phyloP scores from a whole-genome alignment of 2,113 vertebrate genomes.

The Bos javanicus region DNA sequence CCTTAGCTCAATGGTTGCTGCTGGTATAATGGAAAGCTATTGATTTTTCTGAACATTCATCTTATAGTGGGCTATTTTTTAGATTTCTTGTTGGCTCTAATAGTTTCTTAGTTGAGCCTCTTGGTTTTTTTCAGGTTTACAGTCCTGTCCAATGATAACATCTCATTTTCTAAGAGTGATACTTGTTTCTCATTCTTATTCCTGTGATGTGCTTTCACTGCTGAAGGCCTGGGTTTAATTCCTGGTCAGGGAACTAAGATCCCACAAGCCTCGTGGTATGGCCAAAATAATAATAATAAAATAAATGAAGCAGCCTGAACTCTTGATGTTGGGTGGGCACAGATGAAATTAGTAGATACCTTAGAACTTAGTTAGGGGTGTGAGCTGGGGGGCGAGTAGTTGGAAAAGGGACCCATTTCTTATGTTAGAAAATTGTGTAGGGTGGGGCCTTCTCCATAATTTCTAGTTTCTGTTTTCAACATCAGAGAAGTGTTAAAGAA shows the following conservation, averaged over 20 bases:
- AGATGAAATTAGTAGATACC: neutral
- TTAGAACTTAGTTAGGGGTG: neutral
- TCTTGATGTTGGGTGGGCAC: rapidly evolving
- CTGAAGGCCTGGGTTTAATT: neutral
- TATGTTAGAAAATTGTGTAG: neutral
- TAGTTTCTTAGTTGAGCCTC: neutral
- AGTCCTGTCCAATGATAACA: neutral
- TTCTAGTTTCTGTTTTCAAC: neutral
- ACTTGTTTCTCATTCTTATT: neutral
- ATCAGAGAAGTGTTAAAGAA: neutral
- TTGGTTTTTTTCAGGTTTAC: neutral
- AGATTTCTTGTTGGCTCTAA: neutral
- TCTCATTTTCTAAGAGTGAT: neutral
- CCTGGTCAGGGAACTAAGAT: neutral
- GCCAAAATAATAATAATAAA: neutral
- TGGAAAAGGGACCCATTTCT: neutral
- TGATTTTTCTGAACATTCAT: neutral
- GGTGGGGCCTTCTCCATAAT: neutral
- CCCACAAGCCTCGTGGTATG: neutral
- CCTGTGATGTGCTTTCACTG: neutral
- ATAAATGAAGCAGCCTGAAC: neutral
- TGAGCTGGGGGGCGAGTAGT: neutral
- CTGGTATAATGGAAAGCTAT: neutral
- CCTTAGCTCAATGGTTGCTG: neutral
- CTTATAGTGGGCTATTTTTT: neutral